Base-by-base conservation (phyloP, 2,888 invertebrate genomes). In the Chaetogeoica ovagalla region DNA sequence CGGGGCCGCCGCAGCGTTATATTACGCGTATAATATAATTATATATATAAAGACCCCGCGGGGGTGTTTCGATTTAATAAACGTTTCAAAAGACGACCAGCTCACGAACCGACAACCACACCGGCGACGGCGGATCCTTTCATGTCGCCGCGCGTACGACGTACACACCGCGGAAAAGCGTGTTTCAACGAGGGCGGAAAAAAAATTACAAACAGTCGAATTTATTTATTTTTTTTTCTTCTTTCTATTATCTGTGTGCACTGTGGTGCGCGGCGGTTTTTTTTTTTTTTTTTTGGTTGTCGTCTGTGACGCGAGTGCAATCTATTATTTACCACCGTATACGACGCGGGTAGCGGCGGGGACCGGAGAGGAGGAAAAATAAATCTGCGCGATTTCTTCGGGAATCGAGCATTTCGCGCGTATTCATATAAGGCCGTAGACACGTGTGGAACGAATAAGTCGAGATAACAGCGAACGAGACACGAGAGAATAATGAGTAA, bases 141-240 rank as follows among this genome's bases (percentile, higher is more conserved):
- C 62, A 69, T 63, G 71, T 79, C 65, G 71, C 79, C 71, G 30
- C 30, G 30, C 30, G 71, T 79, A 71, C n/a, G n/a, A n/a, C n/a
- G n/a, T n/a, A n/a, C n/a, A n/a, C 79, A 79, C 79, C 79, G 79
- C 79, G 79, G 79, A 79, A 79, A 69, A 79, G 39, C 70, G 48
- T 79, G 60, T 63, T 79, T 71, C 62, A 71, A 79, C 57, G n/a
- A 4, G 30, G 30, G 30, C 1, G 30, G 30, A 4, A 23, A 79
- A 23, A 79, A 65, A 69, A 43, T 9, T 37, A 63, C 57, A 57
- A 55, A n/a, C 43, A 23, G 19, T 75, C 21, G 66, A 59, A 60
- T 77, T 17, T 52, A 21, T 79, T 71, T 70, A 9, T 43, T 43
- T 7, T 43, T 43, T 43, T 43, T 43, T 43, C 9, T 9, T 43